Percentiles rank a stretch among this genome's conserved stretches.
Conservation (phyloP, 2,797 vertebrate genomes). For the Gymnodraco acuticeps region DNA sequence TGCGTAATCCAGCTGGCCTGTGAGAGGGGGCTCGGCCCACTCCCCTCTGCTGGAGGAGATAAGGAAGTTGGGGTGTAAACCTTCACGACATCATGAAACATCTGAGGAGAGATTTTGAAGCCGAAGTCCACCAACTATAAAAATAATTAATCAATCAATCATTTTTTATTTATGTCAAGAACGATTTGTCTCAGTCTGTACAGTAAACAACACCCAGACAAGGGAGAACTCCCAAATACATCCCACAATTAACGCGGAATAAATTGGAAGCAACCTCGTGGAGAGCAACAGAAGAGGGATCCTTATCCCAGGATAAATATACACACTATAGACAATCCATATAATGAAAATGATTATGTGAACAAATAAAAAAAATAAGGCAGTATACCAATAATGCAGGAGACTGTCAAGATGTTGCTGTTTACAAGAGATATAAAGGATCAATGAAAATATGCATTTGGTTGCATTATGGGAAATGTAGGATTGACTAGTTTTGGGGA, state of each 20-base stretch:
- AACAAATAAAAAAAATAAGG: no score
- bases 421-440: neutral
- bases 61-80: slow-evolving; percentile 51
- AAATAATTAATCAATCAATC: neutral
- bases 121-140: neutral
- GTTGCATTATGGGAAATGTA: slow-evolving; percentile 6
- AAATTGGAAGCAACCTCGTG: no score
- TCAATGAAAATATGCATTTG: neutral
- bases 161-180: no score
- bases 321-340: no score
- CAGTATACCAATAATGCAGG: no score
- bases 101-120: slow-evolving; percentile 7
- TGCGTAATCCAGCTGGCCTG: slow-evolving; percentile 75
- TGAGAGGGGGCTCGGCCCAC: slow-evolving; percentile 53
- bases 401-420: neutral
- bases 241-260: no score
- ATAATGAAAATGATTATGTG: no score
- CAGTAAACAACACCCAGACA: no score
- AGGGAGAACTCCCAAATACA: no score
- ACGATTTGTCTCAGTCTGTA: no score
- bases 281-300: no score
- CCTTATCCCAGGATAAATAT: no score
- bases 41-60: slow-evolving; percentile 78
- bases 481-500: neutral
- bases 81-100: slow-evolving; percentile 16